Evolutionary conservation across 2,888 invertebrate genomes (phyloP), one percentile per base, ranked within the genome.

Genomic region (Chloroclystis v-ata): DNA sequence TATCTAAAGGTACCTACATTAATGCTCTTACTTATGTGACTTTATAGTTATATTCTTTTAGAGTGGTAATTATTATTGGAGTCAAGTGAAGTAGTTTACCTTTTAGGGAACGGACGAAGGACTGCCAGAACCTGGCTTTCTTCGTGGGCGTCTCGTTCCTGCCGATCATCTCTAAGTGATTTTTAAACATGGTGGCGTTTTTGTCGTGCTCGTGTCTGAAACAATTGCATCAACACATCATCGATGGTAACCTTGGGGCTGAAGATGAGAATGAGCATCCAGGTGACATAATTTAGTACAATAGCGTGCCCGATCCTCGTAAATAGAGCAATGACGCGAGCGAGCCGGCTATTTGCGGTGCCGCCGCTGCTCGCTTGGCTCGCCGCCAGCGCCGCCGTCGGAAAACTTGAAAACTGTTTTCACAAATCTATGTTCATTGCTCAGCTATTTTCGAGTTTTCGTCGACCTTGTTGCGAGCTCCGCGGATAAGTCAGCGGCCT

Each of bases 121-220:
- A 95, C 89, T 95, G 95, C 96, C 96, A 96, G 89, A 96, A 96
- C 90, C 92, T 96, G 82, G 96, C 96, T 90, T 96, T 96, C 90
- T 94, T 95, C 89, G 94, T 94, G 80, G 95, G 92, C 82, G 94
- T 92, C 90, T 96, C 96, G 85, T 96, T 95, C 89, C 95, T 93
- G 89, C 95, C 95, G 83, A 96, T 96, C 94, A 96, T 95, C 90
- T 95, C 95, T 89, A 96, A 92, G 90, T 96, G 96, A 88, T 89
- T 94, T 90, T 93, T 95, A 90, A 95, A 95, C 94, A 95, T 94
- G 90, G 92, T 94, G 90, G 86, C 89, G 79, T 89, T 82, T 90
- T 90, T 90, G 91, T 89, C 86, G 89, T 90, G 91, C 91, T 94
- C 94, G 94, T 93, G 91, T 92, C 94, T 94, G 88, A 47, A 85